Conservation (phyloP, 2,113 vertebrate genomes). For the Oenanthe oenanthe region DNA sequence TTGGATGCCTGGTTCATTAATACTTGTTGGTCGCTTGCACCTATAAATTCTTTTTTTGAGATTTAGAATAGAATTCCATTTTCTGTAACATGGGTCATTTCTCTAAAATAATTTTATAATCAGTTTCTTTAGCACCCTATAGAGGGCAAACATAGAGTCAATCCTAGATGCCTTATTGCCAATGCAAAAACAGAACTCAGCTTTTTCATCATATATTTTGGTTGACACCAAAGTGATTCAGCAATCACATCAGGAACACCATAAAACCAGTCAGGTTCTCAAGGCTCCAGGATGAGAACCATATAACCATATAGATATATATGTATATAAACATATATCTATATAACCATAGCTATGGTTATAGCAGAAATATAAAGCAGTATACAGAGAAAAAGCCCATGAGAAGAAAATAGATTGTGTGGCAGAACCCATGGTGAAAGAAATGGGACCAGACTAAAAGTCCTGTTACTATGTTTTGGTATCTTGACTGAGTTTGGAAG, state of each 20-base stretch:
- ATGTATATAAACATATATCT: no score
- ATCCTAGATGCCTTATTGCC: not conserved
- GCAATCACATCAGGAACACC: not conserved
- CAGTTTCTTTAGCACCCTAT: not conserved
- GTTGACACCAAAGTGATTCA: not conserved
- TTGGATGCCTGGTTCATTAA: not conserved
- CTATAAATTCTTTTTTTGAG: not conserved
- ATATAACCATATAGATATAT: no score
- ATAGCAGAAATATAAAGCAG: not conserved
- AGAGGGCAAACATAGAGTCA: not conserved
- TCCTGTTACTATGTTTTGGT: not conserved
- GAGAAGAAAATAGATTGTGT: not conserved
- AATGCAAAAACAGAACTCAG: not conserved
- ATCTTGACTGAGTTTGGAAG: not conserved
- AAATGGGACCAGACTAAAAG: not conserved
- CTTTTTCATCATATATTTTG: not conserved
- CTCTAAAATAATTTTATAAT: not conserved
- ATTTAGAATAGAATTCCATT: not conserved
- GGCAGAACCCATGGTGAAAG: not conserved
- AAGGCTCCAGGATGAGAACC: not conserved
- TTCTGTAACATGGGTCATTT: not conserved
- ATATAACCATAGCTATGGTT: not conserved
- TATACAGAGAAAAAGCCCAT: not conserved
- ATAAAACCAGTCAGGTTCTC: not conserved
- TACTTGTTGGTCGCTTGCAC: not conserved